Conservation (phyloP, 2,113 vertebrate genomes). For the Leptobrachium leishanense region DNA sequence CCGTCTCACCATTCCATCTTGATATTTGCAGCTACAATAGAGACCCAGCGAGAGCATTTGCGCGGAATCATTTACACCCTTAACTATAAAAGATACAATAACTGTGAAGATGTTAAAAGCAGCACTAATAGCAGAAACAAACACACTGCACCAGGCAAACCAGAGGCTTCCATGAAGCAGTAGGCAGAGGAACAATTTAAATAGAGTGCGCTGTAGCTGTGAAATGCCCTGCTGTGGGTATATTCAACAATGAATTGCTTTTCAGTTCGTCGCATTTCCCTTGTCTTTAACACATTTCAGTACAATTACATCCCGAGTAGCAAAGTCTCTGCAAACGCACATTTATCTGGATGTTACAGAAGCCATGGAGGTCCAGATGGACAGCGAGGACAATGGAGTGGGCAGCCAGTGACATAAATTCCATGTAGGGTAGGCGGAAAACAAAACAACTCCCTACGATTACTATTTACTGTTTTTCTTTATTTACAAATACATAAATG, state of each 20-base stretch:
- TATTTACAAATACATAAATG: too few species aligned
- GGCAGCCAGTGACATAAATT: too few species aligned
- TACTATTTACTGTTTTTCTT: too few species aligned
- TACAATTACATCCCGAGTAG: slow-evolving; percentile 40
- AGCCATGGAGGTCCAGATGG: neutral
- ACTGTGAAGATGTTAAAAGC: slow-evolving; percentile 42
- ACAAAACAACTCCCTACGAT: too few species aligned
- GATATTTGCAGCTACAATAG: slow-evolving; percentile 13
- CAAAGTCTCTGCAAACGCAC: slow-evolving; percentile 1
- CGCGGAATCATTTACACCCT: slow-evolving; percentile 38
- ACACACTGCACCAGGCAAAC: slow-evolving; percentile 33
- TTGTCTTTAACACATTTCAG: slow-evolving; percentile 44
- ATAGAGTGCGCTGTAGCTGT: slow-evolving; percentile 48
- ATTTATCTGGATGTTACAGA: neutral
- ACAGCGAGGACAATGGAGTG: too few species aligned
- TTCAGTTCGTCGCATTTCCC: slow-evolving; percentile 26
- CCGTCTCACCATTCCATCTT: neutral
- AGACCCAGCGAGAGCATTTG: slow-evolving; percentile 15
- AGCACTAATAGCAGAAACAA: slow-evolving; percentile 43
- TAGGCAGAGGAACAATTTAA: slow-evolving; percentile 50
- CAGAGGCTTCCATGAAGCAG: slow-evolving; percentile 42
- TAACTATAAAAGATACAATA: slow-evolving; percentile 19
- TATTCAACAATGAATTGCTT: slow-evolving; percentile 46
- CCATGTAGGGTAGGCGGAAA: too few species aligned
- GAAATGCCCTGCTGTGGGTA: slow-evolving; percentile 44